Evolutionary conservation across 2,113 vertebrate species (phyloP).

Genomic region (Catharus fuscescens): DNA sequence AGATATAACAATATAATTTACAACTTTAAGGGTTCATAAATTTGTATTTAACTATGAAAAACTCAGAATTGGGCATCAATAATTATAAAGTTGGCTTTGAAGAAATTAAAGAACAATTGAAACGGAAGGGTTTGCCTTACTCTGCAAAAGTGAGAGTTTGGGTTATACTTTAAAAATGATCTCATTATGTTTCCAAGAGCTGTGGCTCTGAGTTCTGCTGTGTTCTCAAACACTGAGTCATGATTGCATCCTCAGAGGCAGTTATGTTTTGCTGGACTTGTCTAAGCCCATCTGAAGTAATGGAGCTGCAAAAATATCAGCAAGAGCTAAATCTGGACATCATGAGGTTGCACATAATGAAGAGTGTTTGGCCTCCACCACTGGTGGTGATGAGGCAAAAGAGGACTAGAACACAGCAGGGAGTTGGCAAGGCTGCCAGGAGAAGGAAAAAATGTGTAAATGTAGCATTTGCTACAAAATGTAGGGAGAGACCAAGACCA

Average conservation of each 20-base stretch:
- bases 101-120: neutral
- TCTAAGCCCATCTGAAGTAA: neutral
- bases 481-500: neutral
- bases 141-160: neutral
- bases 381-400: neutral
- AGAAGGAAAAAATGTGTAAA: neutral
- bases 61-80: neutral
- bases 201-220: neutral
- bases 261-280: neutral
- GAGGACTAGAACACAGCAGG: neutral
- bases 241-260: neutral
- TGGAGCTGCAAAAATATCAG: neutral
- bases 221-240: neutral
- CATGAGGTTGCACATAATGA: neutral
- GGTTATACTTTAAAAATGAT: neutral
- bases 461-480: neutral
- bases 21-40: neutral
- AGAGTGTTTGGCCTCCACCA: neutral
- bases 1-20: neutral
- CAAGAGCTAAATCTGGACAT: neutral
- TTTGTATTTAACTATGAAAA: neutral
- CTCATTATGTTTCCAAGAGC: neutral
- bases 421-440: neutral
- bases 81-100: neutral
- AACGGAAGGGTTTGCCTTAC: neutral